Base-by-base conservation (phyloP, 53 echinoderm and acorn worm genomes). In the Henricia sp. region DNA sequence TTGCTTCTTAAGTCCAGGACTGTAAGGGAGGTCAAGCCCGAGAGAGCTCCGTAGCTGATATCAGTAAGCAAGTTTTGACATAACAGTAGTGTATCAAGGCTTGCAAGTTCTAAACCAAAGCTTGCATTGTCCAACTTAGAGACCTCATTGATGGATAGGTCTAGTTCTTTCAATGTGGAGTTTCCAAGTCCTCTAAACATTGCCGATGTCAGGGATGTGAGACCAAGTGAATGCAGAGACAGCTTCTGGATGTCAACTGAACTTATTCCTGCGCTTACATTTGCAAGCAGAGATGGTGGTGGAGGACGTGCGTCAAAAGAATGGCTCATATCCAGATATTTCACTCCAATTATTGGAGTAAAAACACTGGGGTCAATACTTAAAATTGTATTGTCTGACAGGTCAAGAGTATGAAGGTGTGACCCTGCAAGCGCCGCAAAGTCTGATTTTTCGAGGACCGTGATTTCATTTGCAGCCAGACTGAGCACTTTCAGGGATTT, bases 131-230 rank as follows among this genome's bases (percentile, higher is more conserved):
- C 36, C 21, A 96, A 68, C 14, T 46, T 37, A 13, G 87, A 66
- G 13, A 96, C 77, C 6, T 88, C 70, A 69, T 96, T 96, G 37
- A 71, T 50, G 11, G 96, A 93, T 4, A 93, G 84, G 51, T 96
- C 93, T 4, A 96, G 60, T 12, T 74, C 64, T 37, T 87, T 32
- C 42, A 95, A 70, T 3, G 83, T 52, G 21, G 87, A 89, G 44
- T 83, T 66, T 17, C 44, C 46, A 24, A 93, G 85, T 1, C 68
- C 40, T n/a, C 26, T 16, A 85, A 96, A 96, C 12, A 86, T 91
- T 17, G 42, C 52, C 1, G 67, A 69, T 44, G 42, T 83, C 35
- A 91, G 24, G 33, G 57, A 63, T 50, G 27, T 42, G 50, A 96
- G 54, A 42, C 70, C 74, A 32, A 93, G 76, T 0, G 84, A 57